phyloP scores from a whole-genome alignment of 2,888 invertebrate species.

The Odontomyia ornata region DNA sequence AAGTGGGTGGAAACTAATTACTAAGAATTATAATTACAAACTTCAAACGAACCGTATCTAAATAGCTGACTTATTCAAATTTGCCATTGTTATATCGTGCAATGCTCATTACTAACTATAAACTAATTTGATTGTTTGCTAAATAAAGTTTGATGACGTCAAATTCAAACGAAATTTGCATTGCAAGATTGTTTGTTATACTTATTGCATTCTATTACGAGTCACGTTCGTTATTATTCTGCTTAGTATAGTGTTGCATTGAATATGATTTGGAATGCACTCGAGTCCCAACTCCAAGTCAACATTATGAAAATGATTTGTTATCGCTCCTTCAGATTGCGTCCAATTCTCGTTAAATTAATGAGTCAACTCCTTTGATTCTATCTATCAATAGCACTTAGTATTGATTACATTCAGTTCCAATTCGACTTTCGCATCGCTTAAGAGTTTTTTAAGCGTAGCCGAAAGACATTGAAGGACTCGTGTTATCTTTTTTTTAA shows the following conservation, averaged over 20 bases:
- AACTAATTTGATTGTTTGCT: too few species aligned
- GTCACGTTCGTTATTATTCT: not conserved
- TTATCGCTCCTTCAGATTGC: not conserved
- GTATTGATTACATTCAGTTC: not conserved
- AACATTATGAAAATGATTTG: not conserved
- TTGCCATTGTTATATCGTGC: too few species aligned
- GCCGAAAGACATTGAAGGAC: too few species aligned
- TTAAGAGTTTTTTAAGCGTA: not conserved
- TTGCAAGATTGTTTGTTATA: not conserved
- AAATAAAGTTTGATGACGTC: not conserved
- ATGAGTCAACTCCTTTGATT: constrained; percentile 3
- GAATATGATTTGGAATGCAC: not conserved
- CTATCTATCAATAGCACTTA: not conserved
- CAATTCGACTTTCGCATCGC: not conserved
- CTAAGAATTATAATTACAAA: too few species aligned
- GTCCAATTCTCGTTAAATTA: not conserved
- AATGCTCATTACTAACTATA: too few species aligned
- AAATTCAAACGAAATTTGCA: not conserved
- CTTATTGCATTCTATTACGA: not conserved
- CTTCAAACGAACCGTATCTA: too few species aligned
- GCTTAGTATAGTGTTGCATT: not conserved
- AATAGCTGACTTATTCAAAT: too few species aligned
- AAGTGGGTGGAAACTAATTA: too few species aligned
- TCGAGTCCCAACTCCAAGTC: not conserved
- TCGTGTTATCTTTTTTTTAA: too few species aligned